Evolutionary conservation across 2,113 vertebrate species (phyloP).

Genomic region (Bubo blakistoni): DNA sequence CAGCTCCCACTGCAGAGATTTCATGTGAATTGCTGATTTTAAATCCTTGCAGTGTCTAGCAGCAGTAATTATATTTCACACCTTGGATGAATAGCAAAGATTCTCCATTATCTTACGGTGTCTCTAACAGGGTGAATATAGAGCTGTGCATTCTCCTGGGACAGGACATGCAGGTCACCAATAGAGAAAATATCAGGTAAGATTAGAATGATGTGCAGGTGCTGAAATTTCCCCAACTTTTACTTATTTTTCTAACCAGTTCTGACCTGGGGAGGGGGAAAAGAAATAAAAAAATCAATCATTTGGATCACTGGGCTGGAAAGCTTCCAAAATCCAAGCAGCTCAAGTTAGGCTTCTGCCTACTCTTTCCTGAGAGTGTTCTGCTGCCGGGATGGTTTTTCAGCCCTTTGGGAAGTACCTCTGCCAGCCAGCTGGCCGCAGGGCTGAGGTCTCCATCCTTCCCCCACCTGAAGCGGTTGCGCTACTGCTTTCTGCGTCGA

Average conservation of each 20-base stretch:
- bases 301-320: not conserved
- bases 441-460: not conserved
- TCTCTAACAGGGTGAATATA: not conserved
- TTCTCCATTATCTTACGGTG: not conserved
- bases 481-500: rapidly evolving
- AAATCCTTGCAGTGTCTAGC: not conserved
- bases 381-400: not conserved
- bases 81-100: not conserved
- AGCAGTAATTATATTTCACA: not conserved
- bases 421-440: rapidly evolving
- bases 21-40: not conserved
- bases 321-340: not conserved
- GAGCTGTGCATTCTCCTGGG: not conserved
- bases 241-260: not conserved
- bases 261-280: rapidly evolving
- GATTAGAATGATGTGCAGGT: not conserved
- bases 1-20: not conserved
- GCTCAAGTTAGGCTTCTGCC: not conserved
- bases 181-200: not conserved
- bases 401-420: not conserved
- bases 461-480: rapidly evolving
- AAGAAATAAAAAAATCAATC: not conserved
- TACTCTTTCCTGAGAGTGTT: not conserved
- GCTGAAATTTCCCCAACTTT: not conserved
- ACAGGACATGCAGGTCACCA: not conserved